Conservation (phyloP, 1,140 invertebrate species). For the Phthorimaea operculella region DNA sequence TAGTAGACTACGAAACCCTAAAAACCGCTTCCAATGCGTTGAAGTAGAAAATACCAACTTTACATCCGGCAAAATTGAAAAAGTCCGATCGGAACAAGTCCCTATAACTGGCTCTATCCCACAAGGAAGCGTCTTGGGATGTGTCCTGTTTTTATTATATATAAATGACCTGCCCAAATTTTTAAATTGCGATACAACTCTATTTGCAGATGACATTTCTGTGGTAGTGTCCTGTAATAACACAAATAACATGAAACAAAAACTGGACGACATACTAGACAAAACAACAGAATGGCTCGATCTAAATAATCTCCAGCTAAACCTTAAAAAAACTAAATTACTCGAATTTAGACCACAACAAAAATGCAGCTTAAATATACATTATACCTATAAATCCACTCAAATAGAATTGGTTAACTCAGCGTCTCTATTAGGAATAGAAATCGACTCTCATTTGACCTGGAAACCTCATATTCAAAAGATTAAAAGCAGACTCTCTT, state of each 20-base stretch:
- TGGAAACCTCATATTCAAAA: slow-evolving; percentile 5
- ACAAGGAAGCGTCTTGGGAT: slow-evolving; percentile 7
- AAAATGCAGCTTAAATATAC: slow-evolving; percentile 1
- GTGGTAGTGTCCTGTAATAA: not conserved
- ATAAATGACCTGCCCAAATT: slow-evolving; percentile 8
- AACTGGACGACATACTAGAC: not conserved
- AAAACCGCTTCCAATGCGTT: slow-evolving; percentile 1
- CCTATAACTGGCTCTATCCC: slow-evolving; percentile 1
- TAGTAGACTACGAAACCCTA: no score
- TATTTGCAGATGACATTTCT: slow-evolving; percentile 10
- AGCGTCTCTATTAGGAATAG: slow-evolving; percentile 4
- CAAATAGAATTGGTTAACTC: not conserved
- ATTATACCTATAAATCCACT: not conserved
- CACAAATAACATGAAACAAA: not conserved
- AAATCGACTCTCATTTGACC: not conserved
- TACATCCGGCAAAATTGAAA: not conserved
- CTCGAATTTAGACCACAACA: slow-evolving; percentile 8
- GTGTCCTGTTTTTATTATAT: slow-evolving; percentile 6
- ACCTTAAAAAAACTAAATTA: slow-evolving; percentile 8
- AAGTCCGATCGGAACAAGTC: slow-evolving; percentile 1
- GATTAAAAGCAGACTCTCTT: slow-evolving; percentile 3
- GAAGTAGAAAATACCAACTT: slow-evolving; percentile 3
- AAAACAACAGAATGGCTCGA: slow-evolving; percentile 5
- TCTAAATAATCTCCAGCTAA: slow-evolving; percentile 1
- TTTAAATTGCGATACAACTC: not conserved